phyloP scores from a whole-genome alignment of 2,113 vertebrate genomes.

The Nycticryphes semicollaris region DNA sequence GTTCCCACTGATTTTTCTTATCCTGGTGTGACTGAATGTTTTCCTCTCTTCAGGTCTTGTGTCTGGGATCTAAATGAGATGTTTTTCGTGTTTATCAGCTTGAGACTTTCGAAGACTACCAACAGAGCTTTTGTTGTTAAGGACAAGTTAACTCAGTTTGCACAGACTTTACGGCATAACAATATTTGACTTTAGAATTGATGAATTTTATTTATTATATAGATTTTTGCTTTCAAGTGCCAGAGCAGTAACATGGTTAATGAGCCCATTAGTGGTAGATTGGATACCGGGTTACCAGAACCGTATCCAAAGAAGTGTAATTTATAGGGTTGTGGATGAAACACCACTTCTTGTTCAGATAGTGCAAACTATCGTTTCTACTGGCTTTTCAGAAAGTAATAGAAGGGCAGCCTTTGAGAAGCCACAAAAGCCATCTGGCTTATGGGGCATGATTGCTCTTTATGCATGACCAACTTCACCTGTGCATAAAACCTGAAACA shows the following conservation, averaged over 20 bases:
- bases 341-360: not conserved
- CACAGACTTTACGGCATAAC: not conserved
- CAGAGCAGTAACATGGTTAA: not conserved
- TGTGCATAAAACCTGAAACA: not conserved
- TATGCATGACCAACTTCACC: not conserved
- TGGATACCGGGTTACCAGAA: not conserved
- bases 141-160: not conserved
- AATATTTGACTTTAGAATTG: not conserved
- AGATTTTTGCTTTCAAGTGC: not conserved
- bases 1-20: not conserved
- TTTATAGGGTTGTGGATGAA: not conserved
- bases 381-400: not conserved
- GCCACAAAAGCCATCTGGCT: not conserved
- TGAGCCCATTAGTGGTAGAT: not conserved
- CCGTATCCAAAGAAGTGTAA: not conserved
- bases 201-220: not conserved
- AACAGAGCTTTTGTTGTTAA: not conserved
- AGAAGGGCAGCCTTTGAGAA: not conserved
- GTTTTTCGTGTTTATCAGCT: not conserved
- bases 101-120: not conserved
- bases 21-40: not conserved
- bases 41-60: not conserved
- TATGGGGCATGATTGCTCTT: not conserved
- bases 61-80: not conserved
- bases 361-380: not conserved